Conservation (phyloP, 2,797 vertebrate genomes). For the Pelobates cultripes region DNA sequence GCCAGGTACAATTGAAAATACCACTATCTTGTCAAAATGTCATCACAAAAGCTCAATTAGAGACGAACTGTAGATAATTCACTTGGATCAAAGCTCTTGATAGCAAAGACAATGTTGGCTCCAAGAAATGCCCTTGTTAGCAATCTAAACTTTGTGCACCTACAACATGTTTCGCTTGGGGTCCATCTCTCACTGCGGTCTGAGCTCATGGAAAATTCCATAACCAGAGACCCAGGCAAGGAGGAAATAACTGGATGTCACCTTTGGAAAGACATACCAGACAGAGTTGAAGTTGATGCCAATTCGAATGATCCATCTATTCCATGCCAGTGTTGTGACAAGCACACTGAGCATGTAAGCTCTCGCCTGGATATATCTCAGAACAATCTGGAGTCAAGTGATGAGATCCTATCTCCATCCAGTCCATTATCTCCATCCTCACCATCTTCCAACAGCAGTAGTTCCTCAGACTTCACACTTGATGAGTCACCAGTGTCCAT, state of each 20-base stretch:
- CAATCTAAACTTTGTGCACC: conserved; percentile 78
- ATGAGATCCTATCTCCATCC: conserved; percentile 47
- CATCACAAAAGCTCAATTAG: background rate
- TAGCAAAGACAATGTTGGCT: conserved; percentile 70
- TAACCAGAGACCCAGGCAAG: conserved; percentile 49
- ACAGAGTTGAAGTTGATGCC: conserved; percentile 70
- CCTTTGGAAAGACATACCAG: conserved; percentile 19
- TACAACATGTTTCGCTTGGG: conserved; percentile 76
- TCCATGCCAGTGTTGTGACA: conserved; percentile 87
- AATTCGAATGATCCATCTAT: conserved; percentile 92
- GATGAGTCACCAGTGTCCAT: conserved; percentile 79
- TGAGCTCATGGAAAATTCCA: conserved; percentile 65
- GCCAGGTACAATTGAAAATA: background rate
- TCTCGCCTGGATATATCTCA: conserved; percentile 61
- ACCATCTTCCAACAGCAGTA: conserved; percentile 91
- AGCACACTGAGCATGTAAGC: conserved; percentile 69
- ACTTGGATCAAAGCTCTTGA: background rate
- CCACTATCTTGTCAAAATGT: background rate
- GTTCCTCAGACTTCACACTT: conserved; percentile 91
- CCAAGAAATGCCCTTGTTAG: conserved; percentile 73
- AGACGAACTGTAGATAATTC: background rate
- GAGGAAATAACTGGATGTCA: conserved; percentile 38
- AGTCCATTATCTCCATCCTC: conserved; percentile 80
- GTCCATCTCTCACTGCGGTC: conserved; percentile 74
- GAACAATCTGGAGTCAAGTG: conserved; percentile 77